Evolutionary conservation across 2,113 vertebrate genomes (phyloP).

Genomic region (Pterophyllum scalare): DNA sequence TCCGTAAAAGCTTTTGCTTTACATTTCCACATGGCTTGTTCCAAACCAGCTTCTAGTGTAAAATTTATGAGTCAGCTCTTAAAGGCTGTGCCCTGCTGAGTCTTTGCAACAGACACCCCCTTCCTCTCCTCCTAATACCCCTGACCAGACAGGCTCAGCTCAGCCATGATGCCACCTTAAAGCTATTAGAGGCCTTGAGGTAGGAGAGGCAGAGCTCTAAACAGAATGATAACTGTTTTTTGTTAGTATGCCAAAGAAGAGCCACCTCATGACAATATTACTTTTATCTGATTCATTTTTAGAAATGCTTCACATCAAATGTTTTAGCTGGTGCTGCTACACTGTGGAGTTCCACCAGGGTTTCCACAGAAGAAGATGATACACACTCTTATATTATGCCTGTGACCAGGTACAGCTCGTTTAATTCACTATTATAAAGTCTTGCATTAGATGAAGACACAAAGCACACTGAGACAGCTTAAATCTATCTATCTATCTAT

Average conservation of each 20-base stretch:
- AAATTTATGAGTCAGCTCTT: slow-evolving; percentile 81
- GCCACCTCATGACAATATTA: background rate
- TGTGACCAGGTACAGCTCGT: too few species aligned
- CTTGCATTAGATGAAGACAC: too few species aligned
- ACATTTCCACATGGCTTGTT: slow-evolving; percentile 74
- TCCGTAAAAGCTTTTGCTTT: slow-evolving; percentile 53
- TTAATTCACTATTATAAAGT: background rate
- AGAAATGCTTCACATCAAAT: background rate
- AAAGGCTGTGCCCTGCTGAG: slow-evolving; percentile 64
- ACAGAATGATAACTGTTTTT: slow-evolving; percentile 17
- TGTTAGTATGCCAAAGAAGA: background rate
- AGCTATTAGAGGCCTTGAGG: slow-evolving; percentile 62
- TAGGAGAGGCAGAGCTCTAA: slow-evolving; percentile 3
- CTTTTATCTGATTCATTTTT: slow-evolving; percentile 7
- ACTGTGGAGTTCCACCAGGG: background rate
- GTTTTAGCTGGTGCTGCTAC: background rate
- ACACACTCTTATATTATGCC: accelerated
- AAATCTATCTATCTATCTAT: too few species aligned
- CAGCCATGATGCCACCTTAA: slow-evolving; percentile 55
- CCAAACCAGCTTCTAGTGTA: slow-evolving; percentile 64
- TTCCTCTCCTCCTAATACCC: background rate
- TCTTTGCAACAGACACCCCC: slow-evolving; percentile 32
- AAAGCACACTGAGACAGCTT: too few species aligned
- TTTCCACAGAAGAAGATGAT: background rate
- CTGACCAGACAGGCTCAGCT: slow-evolving; percentile 38